Percentiles rank a stretch among this genome's conserved stretches.
phyloP scores from a whole-genome alignment of 2,113 vertebrate species.

The Aspidoscelis tigris region DNA sequence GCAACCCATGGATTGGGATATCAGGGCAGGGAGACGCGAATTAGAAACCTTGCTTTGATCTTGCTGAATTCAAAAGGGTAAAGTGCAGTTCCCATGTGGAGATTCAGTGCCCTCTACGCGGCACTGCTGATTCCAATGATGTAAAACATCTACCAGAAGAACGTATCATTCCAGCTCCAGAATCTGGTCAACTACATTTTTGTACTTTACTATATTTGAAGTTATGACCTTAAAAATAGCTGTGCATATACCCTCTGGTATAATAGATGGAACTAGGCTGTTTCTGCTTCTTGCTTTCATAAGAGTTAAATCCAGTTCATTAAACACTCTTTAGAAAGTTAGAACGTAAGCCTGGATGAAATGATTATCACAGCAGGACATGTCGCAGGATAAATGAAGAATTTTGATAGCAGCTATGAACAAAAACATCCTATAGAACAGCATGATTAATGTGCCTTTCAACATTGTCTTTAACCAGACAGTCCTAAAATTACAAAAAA shows the following conservation, averaged over 20 bases:
- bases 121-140: not conserved
- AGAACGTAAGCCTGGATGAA: slow-evolving; percentile 57
- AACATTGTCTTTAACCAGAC: slow-evolving; percentile 35
- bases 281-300: rapidly evolving
- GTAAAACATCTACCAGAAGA: not conserved
- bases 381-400: slow-evolving; percentile 59
- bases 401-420: slow-evolving; percentile 38
- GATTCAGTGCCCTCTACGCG: too few relatives aligned
- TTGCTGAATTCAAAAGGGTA: too few relatives aligned
- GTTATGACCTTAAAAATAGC: slow-evolving; percentile 5
- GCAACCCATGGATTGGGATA: too few relatives aligned
- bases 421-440: slow-evolving; percentile 30
- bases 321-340: slow-evolving; percentile 44
- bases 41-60: too few relatives aligned
- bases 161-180: not conserved
- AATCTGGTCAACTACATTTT: not conserved
- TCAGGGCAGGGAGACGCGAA: too few relatives aligned
- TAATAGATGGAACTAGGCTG: not conserved
- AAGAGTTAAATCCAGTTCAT: slow-evolving; percentile 47
- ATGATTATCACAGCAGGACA: slow-evolving; percentile 50
- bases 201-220: slow-evolving; percentile 13
- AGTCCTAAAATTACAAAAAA: slow-evolving; percentile 38
- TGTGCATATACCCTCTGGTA: slow-evolving; percentile 5
- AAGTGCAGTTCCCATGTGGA: too few relatives aligned
- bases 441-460: slow-evolving; percentile 35